phyloP scores from a whole-genome alignment of 2,113 vertebrate genomes.

The Bettongia penicillata region DNA sequence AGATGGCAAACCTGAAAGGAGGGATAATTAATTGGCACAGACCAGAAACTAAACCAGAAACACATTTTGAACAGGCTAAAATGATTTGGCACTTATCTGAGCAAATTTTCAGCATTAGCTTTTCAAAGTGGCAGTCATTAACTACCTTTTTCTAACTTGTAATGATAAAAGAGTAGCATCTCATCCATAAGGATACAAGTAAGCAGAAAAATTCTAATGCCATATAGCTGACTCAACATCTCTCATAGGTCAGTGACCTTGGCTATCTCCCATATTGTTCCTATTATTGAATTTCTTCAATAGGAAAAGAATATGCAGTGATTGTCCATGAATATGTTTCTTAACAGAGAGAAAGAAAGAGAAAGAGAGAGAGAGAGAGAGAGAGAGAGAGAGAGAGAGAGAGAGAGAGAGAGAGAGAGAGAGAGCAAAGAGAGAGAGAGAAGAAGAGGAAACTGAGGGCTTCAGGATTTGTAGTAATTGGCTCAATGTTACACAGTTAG shows the following conservation, averaged over 20 bases:
- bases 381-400: no score
- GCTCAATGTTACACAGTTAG: not conserved
- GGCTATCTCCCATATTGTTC: not conserved
- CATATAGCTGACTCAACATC: not conserved
- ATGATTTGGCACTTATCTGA: not conserved
- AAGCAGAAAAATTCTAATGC: not conserved
- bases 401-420: no score
- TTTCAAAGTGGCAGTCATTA: not conserved
- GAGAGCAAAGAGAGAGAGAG: no score
- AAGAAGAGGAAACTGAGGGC: not conserved
- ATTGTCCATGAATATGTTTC: not conserved
- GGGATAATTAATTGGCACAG: not conserved
- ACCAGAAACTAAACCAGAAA: not conserved
- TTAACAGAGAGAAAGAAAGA: not conserved
- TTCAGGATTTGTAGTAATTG: not conserved
- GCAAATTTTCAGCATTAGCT: not conserved
- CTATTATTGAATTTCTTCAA: not conserved
- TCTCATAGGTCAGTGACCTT: not conserved
- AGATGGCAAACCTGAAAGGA: not conserved
- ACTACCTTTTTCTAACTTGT: not conserved
- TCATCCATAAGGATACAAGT: not conserved
- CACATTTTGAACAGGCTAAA: not conserved
- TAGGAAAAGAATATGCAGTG: not conserved
- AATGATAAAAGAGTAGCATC: not conserved
- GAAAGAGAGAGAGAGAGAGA: no score